phyloP scores from a whole-genome alignment of 2,888 invertebrate species.

The Ichneumoninae sp. region DNA sequence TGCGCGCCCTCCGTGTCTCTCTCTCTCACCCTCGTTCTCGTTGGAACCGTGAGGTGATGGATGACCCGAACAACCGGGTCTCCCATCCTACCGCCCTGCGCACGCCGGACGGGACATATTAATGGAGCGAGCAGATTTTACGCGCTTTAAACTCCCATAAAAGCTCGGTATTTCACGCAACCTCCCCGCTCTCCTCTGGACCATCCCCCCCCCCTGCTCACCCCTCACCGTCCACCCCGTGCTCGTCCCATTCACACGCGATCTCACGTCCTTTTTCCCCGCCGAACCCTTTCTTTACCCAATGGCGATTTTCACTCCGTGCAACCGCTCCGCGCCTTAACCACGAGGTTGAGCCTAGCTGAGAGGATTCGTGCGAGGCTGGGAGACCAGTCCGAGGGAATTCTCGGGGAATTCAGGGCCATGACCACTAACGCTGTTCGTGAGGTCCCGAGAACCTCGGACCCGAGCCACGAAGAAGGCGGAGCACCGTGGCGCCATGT shows the following conservation, averaged over 20 bases:
- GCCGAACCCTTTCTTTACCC: not conserved
- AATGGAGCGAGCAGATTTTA: constrained; percentile 81
- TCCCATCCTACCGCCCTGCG: constrained; percentile 66
- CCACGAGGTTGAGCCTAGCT: not conserved
- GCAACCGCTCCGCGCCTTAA: not conserved
- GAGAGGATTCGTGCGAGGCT: constrained; percentile 32
- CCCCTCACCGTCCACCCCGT: not conserved
- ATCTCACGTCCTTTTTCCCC: constrained; percentile 22
- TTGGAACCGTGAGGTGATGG: constrained; percentile 76
- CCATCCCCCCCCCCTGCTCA: not conserved
- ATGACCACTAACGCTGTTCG: constrained; percentile 55
- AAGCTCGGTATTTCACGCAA: constrained; percentile 74
- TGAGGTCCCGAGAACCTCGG: constrained; percentile 50
- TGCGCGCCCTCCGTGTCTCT: constrained; percentile 49
- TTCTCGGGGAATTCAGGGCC: constrained; percentile 50
- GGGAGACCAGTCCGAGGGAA: constrained; percentile 19
- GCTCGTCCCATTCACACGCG: constrained; percentile 49
- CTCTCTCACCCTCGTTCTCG: constrained; percentile 55
- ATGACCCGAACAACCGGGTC: constrained; percentile 76
- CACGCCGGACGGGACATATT: constrained; percentile 75
- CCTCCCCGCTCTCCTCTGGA: constrained; percentile 23
- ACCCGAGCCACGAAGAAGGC: constrained; percentile 72
- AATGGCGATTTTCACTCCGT: not conserved
- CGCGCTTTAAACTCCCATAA: constrained; percentile 81
- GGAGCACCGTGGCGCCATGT: constrained; percentile 84